Conservation (phyloP, 2,888 invertebrate genomes). For the Eupsilia transversa region DNA sequence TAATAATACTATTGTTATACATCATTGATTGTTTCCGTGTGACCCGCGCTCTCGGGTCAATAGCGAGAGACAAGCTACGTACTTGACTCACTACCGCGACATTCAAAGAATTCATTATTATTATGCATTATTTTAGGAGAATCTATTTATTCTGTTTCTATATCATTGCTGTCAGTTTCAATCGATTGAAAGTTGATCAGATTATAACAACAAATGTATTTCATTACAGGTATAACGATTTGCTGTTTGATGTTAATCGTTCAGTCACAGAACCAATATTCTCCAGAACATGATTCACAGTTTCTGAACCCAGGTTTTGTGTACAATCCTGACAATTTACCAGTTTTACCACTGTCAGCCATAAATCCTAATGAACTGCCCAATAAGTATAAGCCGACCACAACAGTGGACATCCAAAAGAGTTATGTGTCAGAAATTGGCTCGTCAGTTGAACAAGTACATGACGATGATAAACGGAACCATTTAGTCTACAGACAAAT, state of each 20-base stretch:
- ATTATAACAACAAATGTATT: conserved; percentile 4
- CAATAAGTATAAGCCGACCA: not conserved
- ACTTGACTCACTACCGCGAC: not conserved
- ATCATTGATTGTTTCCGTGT: not conserved
- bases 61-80: too few species aligned
- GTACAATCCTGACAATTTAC: conserved; percentile 61
- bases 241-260: conserved; percentile 56
- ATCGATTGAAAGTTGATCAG: not conserved
- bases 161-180: not conserved
- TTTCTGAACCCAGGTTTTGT: conserved; percentile 55
- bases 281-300: not conserved
- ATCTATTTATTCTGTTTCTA: too few species aligned
- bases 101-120: not conserved
- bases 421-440: conserved; percentile 39
- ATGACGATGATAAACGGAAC: not conserved
- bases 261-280: conserved; percentile 44
- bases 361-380: not conserved
- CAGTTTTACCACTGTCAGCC: conserved; percentile 2
- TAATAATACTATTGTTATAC: too few species aligned
- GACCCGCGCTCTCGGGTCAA: not conserved
- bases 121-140: not conserved
- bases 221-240: conserved; percentile 60
- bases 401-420: conserved; percentile 49
- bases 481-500: conserved; percentile 8
- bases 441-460: conserved; percentile 12